Evolutionary conservation across 2,113 vertebrate species (phyloP).

Genomic region (Callospermophilus lateralis): DNA sequence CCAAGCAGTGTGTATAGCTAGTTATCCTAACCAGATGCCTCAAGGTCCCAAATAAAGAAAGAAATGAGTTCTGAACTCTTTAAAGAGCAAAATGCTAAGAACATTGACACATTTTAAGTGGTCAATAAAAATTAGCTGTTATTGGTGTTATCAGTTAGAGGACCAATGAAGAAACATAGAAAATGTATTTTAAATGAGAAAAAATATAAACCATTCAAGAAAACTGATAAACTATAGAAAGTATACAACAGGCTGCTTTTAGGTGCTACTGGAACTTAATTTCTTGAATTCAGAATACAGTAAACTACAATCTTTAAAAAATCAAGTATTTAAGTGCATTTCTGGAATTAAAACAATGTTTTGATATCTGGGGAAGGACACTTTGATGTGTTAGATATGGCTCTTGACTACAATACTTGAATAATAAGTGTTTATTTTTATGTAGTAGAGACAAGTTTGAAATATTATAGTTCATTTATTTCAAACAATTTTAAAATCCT

Average conservation of each 20-base stretch:
- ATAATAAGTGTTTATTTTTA: not conserved
- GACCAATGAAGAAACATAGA: not conserved
- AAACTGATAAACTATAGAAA: not conserved
- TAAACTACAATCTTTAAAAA: not conserved
- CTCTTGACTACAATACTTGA: not conserved
- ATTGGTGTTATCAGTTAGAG: not conserved
- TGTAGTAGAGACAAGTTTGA: slow-evolving; percentile 5
- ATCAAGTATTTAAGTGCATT: not conserved
- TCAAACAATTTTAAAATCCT: slow-evolving; percentile 11
- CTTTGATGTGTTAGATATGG: not conserved
- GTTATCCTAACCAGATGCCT: not conserved
- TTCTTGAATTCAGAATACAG: not conserved
- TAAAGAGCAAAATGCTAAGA: not conserved
- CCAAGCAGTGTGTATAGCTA: not conserved
- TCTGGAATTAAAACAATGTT: slow-evolving; percentile 25
- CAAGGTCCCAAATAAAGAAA: not conserved
- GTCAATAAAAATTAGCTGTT: not conserved
- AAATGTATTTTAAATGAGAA: not conserved
- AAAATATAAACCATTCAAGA: not conserved
- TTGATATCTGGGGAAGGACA: not conserved
- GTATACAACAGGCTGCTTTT: not conserved
- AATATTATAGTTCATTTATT: not conserved
- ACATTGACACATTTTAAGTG: not conserved
- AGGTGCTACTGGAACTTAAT: not conserved
- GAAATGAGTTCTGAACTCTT: not conserved